These are phyloP conservation scores for Dinomys branickii DNA, from an alignment of 2,113 vertebrate species.

Conservation along the genomic window DNA sequence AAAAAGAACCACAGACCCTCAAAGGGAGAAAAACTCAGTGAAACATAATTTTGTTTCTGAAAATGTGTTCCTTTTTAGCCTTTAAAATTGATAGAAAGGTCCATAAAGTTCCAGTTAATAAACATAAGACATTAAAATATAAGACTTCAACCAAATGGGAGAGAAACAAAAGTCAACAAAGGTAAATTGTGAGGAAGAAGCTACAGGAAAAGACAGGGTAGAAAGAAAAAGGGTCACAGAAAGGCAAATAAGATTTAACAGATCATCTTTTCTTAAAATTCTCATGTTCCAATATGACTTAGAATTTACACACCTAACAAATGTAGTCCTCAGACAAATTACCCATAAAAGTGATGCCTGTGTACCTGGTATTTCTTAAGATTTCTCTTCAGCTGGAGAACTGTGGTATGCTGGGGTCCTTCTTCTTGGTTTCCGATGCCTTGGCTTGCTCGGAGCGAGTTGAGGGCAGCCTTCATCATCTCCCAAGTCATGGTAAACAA, in stretches of 20 bases:
- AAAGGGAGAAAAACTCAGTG: background rate
- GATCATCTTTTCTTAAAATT: background rate
- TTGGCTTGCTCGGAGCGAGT: slow-evolving; percentile 61
- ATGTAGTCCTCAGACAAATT: background rate
- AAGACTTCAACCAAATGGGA: background rate
- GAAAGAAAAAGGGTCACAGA: background rate
- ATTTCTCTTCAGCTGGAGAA: slow-evolving; percentile 89
- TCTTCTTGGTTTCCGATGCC: slow-evolving; percentile 72
- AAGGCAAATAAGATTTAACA: slow-evolving; percentile 46
- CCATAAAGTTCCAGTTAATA: background rate
- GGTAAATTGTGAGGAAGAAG: background rate
- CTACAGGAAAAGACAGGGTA: background rate
- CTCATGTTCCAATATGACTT: slow-evolving; percentile 4
- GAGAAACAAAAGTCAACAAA: background rate
- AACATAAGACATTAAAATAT: background rate
- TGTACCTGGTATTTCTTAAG: slow-evolving; percentile 92
- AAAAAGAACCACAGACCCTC: background rate
- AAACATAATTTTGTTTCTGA: slow-evolving; percentile 46
- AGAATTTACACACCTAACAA: slow-evolving; percentile 34
- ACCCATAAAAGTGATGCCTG: slow-evolving; percentile 24
- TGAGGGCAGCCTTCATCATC: slow-evolving; percentile 78
- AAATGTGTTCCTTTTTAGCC: slow-evolving; percentile 13
- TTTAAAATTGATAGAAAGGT: slow-evolving; percentile 7
- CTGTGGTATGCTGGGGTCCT: slow-evolving; percentile 82
- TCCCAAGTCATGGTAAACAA: slow-evolving; percentile 89